Evolutionary conservation across 2,113 vertebrate species (phyloP).

Genomic region (Edolisoma coerulescens): DNA sequence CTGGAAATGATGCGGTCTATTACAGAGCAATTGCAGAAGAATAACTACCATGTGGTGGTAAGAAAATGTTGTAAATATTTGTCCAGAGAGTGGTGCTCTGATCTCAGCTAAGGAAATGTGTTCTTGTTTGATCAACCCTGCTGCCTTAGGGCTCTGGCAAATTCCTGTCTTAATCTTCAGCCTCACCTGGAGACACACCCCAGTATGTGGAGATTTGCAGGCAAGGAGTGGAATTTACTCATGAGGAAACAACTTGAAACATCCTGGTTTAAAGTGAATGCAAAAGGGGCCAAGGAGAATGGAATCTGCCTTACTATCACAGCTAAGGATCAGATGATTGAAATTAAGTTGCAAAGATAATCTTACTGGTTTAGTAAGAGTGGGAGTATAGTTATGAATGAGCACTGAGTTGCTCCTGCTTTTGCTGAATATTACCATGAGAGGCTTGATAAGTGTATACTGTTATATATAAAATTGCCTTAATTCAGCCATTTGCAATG

Average conservation of each 20-base stretch:
- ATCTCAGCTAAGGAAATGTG: neutral
- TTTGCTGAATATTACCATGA: neutral
- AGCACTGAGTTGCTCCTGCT: neutral
- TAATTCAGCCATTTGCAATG: neutral
- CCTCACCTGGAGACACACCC: slow-evolving; percentile 7
- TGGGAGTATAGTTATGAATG: neutral
- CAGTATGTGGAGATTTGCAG: neutral
- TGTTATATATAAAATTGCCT: neutral
- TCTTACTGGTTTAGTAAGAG: neutral
- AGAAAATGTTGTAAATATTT: neutral
- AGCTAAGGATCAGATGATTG: neutral
- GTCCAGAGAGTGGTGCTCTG: slow-evolving; percentile 53
- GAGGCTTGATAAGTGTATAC: neutral
- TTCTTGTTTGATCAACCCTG: neutral
- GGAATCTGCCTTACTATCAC: neutral
- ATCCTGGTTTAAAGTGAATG: slow-evolving; percentile 6
- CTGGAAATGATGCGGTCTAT: neutral
- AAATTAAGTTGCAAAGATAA: neutral
- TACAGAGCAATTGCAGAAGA: neutral
- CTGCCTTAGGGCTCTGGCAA: neutral
- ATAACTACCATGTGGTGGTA: neutral
- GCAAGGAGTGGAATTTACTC: neutral
- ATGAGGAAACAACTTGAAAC: neutral
- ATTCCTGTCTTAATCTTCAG: neutral
- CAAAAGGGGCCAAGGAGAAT: neutral